A percentile compares a stretch with the other conserved stretches of the same genome.
phyloP scores from a whole-genome alignment of 2,113 vertebrate species.

The Neopipo cinnamomea region DNA sequence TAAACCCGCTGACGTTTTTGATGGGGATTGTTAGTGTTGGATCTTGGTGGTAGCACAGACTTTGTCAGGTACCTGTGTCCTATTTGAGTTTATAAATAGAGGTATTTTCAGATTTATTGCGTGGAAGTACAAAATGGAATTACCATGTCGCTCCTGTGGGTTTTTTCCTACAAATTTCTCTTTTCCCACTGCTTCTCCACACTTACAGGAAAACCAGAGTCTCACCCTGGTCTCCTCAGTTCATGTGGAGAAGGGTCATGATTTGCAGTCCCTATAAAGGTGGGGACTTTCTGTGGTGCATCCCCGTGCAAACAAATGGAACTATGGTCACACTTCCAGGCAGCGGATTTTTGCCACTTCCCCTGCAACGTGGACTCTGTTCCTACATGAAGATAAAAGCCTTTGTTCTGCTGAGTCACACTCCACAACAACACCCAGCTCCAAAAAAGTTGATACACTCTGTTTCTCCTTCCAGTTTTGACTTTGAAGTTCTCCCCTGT shows the following conservation, averaged over 20 bases:
- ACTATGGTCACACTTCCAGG: neutral
- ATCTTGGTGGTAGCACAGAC: neutral
- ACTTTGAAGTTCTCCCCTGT: neutral
- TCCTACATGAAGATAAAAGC: neutral
- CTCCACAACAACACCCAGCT: neutral
- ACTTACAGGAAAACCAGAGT: neutral
- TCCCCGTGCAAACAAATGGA: neutral
- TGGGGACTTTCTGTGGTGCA: neutral
- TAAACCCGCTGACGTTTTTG: neutral
- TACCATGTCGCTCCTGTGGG: neutral
- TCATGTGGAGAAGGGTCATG: neutral
- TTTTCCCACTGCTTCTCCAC: neutral
- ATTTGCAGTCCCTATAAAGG: neutral
- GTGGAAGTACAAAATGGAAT: neutral
- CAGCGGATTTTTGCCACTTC: neutral
- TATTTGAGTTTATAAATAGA: neutral
- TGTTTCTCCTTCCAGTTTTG: conserved; percentile 4
- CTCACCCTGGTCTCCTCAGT: neutral
- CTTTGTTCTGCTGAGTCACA: conserved; percentile 28
- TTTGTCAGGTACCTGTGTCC: neutral
- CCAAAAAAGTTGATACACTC: neutral
- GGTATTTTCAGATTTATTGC: neutral
- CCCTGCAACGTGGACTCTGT: neutral
- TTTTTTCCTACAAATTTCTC: neutral
- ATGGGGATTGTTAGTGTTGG: neutral